phyloP scores from a whole-genome alignment of 1,140 invertebrate species.

The Liolophura sinensis region DNA sequence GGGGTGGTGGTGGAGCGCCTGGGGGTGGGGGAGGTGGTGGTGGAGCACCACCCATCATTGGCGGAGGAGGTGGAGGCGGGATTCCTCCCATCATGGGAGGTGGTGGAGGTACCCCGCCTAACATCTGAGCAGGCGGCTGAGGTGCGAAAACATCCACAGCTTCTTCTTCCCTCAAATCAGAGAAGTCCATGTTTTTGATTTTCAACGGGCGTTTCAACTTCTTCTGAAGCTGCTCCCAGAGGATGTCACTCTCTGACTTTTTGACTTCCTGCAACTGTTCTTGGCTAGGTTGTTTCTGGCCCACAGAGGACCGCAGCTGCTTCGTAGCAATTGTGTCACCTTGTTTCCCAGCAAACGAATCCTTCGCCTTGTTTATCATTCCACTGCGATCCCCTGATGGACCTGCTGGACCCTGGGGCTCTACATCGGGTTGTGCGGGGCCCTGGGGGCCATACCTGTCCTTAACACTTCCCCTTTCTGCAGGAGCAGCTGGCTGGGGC shows the following conservation, averaged over 20 bases:
- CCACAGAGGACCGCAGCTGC: constrained; percentile 30
- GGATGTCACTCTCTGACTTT: constrained; percentile 90
- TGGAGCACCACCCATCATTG: constrained; percentile 34
- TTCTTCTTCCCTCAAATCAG: constrained; percentile 75
- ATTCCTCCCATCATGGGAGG: constrained; percentile 69
- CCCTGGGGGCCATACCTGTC: too few species aligned
- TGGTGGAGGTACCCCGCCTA: constrained; percentile 51
- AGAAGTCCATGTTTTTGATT: constrained; percentile 96
- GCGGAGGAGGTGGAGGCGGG: constrained; percentile 25
- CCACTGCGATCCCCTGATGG: constrained; percentile 78
- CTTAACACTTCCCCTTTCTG: too few species aligned
- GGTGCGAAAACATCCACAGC: constrained; percentile 57
- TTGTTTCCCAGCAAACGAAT: constrained; percentile 46
- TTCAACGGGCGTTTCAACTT: constrained; percentile 80
- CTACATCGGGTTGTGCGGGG: not conserved
- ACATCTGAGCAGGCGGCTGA: constrained; percentile 15
- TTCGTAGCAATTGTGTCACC: not conserved
- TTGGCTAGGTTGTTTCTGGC: constrained; percentile 61
- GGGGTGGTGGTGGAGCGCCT: constrained; percentile 57
- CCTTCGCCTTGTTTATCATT: constrained; percentile 90
- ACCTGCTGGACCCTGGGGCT: constrained; percentile 7
- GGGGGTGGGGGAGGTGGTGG: constrained; percentile 53
- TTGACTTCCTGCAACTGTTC: constrained; percentile 67
- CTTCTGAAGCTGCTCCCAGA: constrained; percentile 90
- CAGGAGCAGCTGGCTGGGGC: too few species aligned